These are phyloP conservation scores for Apostichopus japonicus DNA, from an alignment of 35 echinoderm and acorn worm genomes.

Conservation along the genomic window DNA sequence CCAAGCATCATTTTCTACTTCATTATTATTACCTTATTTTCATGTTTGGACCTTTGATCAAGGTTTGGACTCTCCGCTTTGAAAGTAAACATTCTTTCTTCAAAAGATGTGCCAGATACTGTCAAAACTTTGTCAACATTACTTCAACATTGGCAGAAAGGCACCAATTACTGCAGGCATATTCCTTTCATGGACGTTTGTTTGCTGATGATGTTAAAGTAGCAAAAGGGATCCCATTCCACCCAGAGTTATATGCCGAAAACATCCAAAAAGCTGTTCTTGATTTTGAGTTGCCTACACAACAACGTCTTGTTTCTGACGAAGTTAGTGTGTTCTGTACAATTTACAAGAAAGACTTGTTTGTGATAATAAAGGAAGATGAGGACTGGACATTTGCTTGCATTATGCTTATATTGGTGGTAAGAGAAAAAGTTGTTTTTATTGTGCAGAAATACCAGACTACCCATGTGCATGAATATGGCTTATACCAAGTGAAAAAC, in stretches of 20 bases:
- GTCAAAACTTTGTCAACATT: slow-evolving; percentile 66
- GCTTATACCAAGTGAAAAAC: no score
- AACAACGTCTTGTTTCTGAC: no score
- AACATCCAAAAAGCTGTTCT: background rate
- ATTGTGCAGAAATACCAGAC: no score
- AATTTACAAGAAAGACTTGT: no score
- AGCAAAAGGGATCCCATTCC: background rate
- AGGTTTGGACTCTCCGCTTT: slow-evolving; percentile 69
- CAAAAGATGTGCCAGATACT: slow-evolving; percentile 43
- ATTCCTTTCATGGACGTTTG: slow-evolving; percentile 27
- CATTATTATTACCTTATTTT: slow-evolving; percentile 66
- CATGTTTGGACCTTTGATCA: slow-evolving; percentile 68
- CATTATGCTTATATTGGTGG: no score
- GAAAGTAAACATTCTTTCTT: slow-evolving; percentile 79
- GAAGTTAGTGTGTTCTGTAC: no score
- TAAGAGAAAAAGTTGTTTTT: no score
- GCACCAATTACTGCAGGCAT: slow-evolving; percentile 70
- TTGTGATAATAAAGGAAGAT: no score
- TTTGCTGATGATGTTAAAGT: background rate
- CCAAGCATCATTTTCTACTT: slow-evolving; percentile 74
- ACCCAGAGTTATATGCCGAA: background rate
- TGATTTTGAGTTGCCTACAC: no score
- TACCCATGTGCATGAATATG: no score
- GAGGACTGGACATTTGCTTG: no score
- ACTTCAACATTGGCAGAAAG: slow-evolving; percentile 46